A percentile compares a stretch with the other conserved stretches of the same genome.
These are phyloP conservation scores for Desoria tigrina DNA, from an alignment of 2,888 invertebrate genomes.

Conservation along the genomic window DNA sequence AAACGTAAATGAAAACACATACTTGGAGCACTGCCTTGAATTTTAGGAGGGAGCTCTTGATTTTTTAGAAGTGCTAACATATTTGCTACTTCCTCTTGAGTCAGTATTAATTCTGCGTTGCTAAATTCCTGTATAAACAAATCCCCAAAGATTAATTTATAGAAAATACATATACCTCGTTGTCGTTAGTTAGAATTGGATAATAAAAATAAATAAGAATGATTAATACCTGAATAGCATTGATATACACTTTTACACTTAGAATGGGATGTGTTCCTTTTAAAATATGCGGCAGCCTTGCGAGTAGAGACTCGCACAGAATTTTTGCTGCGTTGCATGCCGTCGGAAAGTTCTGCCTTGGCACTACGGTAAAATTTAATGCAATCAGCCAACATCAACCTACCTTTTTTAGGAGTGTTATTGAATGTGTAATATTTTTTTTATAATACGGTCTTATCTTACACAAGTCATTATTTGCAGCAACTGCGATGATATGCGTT, in stretches of 20 bases:
- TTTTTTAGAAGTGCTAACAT: slow-evolving; percentile 50
- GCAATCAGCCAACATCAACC: background rate
- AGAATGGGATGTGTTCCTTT: slow-evolving; percentile 48
- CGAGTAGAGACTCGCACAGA: slow-evolving; percentile 47
- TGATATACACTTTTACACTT: slow-evolving; percentile 48
- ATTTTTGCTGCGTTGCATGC: slow-evolving; percentile 49
- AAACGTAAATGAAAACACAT: slow-evolving; percentile 8
- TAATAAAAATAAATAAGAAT: no score
- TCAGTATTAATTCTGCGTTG: slow-evolving; percentile 45
- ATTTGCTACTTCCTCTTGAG: slow-evolving; percentile 47
- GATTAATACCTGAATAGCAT: slow-evolving; percentile 48
- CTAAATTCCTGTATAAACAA: slow-evolving; percentile 49
- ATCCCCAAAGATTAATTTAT: slow-evolving; percentile 4
- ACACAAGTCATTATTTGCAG: slow-evolving; percentile 46
- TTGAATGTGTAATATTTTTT: no score
- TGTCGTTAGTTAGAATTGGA: no score
- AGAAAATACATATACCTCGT: background rate
- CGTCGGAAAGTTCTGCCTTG: slow-evolving; percentile 49
- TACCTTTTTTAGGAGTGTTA: no score
- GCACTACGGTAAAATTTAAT: slow-evolving; percentile 36
- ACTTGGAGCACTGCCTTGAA: slow-evolving; percentile 50
- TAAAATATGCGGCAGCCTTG: slow-evolving; percentile 45
- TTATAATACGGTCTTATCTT: no score
- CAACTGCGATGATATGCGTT: slow-evolving; percentile 47
- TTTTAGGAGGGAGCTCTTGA: slow-evolving; percentile 49